phyloP scores from a whole-genome alignment of 1,140 invertebrate species.

The Saxidomus purpurata region DNA sequence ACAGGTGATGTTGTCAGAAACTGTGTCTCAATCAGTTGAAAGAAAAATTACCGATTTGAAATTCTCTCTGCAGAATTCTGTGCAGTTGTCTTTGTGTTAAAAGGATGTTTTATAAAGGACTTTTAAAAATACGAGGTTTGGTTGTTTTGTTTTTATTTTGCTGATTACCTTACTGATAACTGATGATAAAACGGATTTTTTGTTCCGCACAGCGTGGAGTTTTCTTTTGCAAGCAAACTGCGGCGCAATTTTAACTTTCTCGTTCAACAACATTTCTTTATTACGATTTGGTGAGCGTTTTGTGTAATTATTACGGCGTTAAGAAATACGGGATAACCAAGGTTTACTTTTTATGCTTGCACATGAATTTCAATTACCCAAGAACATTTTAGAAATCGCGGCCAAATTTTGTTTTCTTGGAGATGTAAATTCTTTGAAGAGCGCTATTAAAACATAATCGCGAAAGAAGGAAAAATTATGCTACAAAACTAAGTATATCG shows the following conservation, averaged over 20 bases:
- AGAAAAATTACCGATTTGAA: neutral
- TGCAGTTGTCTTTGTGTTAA: neutral
- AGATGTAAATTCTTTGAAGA: constrained; percentile 33
- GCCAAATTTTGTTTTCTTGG: constrained; percentile 9
- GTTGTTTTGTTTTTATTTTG: neutral
- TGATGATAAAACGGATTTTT: no score
- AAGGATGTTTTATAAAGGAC: neutral
- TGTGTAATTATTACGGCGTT: no score
- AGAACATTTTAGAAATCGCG: neutral
- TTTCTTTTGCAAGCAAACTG: no score
- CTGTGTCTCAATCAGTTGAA: constrained; percentile 4
- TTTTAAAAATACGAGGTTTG: neutral
- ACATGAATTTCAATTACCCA: neutral
- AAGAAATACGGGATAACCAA: neutral
- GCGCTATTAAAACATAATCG: constrained; percentile 27
- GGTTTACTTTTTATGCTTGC: neutral
- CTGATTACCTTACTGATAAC: neutral
- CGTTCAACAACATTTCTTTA: no score
- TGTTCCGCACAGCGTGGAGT: no score
- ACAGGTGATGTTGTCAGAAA: constrained; percentile 1
- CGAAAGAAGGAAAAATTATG: neutral
- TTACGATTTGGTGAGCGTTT: no score
- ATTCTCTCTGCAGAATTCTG: neutral
- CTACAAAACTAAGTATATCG: neutral
- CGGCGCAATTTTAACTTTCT: no score